These are phyloP conservation scores for Cirrhinus mrigala DNA, from an alignment of 2,797 vertebrate species.

Conservation along the genomic window DNA sequence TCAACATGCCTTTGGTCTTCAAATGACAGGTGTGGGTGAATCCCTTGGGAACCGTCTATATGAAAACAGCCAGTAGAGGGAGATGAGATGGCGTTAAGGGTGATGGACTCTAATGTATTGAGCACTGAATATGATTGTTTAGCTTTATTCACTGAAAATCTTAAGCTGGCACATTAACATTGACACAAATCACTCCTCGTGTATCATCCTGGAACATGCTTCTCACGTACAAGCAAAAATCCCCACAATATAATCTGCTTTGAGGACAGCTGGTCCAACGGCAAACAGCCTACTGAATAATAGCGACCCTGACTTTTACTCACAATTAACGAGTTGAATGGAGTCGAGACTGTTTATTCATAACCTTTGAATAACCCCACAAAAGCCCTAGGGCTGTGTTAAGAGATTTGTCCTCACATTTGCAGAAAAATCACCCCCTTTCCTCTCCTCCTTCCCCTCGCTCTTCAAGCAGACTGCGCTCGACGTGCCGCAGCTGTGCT, in stretches of 20 bases:
- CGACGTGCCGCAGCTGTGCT: constrained; percentile 61
- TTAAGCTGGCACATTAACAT: background rate
- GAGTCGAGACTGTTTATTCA: constrained; percentile 21
- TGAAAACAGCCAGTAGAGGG: background rate
- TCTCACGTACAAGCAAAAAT: constrained; percentile 4
- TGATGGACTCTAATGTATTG: background rate
- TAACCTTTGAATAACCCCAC: constrained; percentile 35
- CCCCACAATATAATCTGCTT: constrained; percentile 5
- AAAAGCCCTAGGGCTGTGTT: constrained; percentile 27
- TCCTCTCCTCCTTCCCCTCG: constrained; percentile 24
- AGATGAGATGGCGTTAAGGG: background rate
- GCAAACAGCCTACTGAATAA: background rate
- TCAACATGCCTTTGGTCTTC: constrained; percentile 19
- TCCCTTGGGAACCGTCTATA: background rate
- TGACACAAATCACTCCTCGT: background rate
- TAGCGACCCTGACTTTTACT: background rate
- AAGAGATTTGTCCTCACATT: constrained; percentile 54
- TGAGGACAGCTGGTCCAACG: constrained; percentile 1
- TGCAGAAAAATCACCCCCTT: constrained; percentile 40
- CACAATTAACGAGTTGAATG: constrained; percentile 25
- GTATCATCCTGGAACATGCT: background rate
- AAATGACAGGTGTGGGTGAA: constrained; percentile 23
- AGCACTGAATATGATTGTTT: constrained; percentile 11
- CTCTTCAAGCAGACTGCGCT: constrained; percentile 46
- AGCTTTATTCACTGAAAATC: background rate